Percentiles rank a stretch among this genome's conserved stretches.
These are phyloP conservation scores for Sepioteuthis lessoniana DNA, from an alignment of 2,888 invertebrate species.

Conservation along the genomic window DNA sequence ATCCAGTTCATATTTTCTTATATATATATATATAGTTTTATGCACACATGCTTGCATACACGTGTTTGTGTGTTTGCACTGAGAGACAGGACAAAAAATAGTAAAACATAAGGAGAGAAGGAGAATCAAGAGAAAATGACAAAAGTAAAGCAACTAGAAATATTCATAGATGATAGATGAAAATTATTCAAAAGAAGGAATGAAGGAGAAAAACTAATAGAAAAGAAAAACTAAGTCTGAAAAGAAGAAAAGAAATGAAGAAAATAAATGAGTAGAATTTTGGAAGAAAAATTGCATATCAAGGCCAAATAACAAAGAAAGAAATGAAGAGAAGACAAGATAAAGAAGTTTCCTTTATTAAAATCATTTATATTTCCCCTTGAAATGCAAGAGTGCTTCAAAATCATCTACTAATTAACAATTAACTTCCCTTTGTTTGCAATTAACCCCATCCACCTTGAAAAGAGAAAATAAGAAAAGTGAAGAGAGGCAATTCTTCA, in stretches of 20 bases:
- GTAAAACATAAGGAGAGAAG: too few species aligned
- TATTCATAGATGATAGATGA: too few species aligned
- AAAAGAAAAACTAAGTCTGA: background rate
- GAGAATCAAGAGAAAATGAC: too few species aligned
- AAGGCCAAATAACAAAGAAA: background rate
- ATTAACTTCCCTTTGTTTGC: background rate
- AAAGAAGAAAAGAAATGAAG: too few species aligned
- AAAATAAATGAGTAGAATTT: background rate
- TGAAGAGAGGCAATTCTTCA: background rate
- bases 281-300: background rate
- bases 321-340: background rate
- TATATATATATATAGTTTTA: background rate
- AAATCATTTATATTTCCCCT: background rate
- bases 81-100: too few species aligned
- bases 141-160: too few species aligned
- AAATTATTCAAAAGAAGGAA: background rate
- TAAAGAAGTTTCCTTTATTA: background rate
- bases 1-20: background rate
- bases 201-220: background rate
- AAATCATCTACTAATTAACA: conserved; percentile 8
- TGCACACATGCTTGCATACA: background rate
- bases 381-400: conserved; percentile 11
- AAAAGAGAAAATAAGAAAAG: background rate
- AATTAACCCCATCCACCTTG: conserved; percentile 17
- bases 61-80: background rate